These are phyloP conservation scores for Scarus forsteni DNA, from an alignment of 2,797 vertebrate species.

Conservation along the genomic window DNA sequence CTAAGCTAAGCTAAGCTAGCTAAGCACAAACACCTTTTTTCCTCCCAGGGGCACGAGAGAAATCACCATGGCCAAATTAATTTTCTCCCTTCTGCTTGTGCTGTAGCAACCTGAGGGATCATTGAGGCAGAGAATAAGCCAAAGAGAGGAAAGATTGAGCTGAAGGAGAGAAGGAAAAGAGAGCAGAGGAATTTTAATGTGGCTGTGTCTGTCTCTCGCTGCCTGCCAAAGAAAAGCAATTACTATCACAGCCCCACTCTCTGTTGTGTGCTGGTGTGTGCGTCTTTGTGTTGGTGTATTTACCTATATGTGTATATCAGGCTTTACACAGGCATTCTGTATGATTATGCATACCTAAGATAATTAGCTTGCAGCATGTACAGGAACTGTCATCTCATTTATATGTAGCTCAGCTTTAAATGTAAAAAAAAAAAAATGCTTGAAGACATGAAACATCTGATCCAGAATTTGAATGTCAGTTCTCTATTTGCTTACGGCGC, in stretches of 20 bases:
- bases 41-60: slow-evolving; percentile 54
- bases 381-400: slow-evolving; percentile 26
- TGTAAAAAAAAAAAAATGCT: slow-evolving; percentile 25
- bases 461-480: slow-evolving; percentile 7
- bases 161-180: slow-evolving; percentile 71
- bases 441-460: slow-evolving; percentile 8
- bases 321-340: slow-evolving; percentile 39
- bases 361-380: slow-evolving; percentile 37
- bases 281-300: neutral
- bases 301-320: slow-evolving; percentile 39
- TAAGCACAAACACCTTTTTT: slow-evolving; percentile 63
- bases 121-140: slow-evolving; percentile 70
- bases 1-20: slow-evolving; percentile 72
- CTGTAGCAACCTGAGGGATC: slow-evolving; percentile 76
- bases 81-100: slow-evolving; percentile 76
- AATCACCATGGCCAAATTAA: slow-evolving; percentile 79
- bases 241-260: slow-evolving; percentile 70
- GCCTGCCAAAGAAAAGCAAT: slow-evolving; percentile 81
- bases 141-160: slow-evolving; percentile 64
- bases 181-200: slow-evolving; percentile 83
- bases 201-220: slow-evolving; percentile 71
- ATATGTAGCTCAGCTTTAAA: slow-evolving; percentile 26
- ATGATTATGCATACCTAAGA: slow-evolving; percentile 43
- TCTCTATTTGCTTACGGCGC: neutral
- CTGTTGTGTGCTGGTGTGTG: slow-evolving; percentile 4